Evolutionary conservation across 1,140 invertebrate species (phyloP).

Genomic region (Scaptomyza hsui): DNA sequence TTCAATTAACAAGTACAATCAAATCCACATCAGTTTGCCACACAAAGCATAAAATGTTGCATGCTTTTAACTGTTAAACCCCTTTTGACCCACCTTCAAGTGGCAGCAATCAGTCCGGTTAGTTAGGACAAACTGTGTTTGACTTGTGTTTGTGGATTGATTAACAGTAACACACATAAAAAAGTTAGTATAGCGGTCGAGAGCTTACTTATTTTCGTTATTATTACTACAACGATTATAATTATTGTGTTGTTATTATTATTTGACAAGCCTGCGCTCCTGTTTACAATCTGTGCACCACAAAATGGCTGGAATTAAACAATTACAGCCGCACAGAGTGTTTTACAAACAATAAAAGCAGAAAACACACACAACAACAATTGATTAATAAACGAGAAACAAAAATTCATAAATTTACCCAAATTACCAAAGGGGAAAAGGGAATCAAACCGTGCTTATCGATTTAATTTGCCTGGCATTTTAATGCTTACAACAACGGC

Average conservation of each 20-base stretch:
- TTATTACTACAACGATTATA: too few species aligned
- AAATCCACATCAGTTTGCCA: too few species aligned
- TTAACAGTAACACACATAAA: neutral
- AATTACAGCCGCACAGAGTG: constrained; percentile 1
- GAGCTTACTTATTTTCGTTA: neutral
- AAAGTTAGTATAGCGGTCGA: too few species aligned
- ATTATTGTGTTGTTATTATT: neutral
- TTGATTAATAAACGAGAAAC: constrained; percentile 2
- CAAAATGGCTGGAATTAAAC: neutral
- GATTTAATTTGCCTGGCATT: neutral
- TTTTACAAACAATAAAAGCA: constrained; percentile 1
- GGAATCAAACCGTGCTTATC: constrained; percentile 1
- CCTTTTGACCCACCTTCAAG: too few species aligned
- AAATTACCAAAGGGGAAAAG: neutral
- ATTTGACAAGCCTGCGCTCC: neutral
- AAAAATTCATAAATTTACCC: constrained; percentile 1
- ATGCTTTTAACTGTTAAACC: too few species aligned
- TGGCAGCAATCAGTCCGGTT: too few species aligned
- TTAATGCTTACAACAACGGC: neutral
- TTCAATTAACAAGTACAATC: too few species aligned
- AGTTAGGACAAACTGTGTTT: too few species aligned
- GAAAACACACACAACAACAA: neutral
- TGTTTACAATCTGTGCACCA: neutral
- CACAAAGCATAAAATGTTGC: too few species aligned
- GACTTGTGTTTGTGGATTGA: neutral